A percentile compares a stretch with the other conserved stretches of the same genome.
Conservation (phyloP, 2,888 invertebrate species). For the Eristalis arbustorum region DNA sequence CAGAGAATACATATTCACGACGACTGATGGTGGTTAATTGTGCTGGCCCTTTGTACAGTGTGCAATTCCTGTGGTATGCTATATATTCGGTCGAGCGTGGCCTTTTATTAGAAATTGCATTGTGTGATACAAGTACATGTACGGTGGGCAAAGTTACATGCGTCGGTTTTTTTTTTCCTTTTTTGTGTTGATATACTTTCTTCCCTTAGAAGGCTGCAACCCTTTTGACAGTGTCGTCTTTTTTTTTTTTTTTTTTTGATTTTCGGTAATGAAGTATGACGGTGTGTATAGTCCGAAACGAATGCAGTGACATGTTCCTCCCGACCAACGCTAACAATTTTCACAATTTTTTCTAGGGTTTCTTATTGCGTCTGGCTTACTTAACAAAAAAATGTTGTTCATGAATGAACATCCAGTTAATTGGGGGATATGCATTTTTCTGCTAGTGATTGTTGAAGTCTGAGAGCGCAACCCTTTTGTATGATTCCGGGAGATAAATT, state of each 20-base stretch:
- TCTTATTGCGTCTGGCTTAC: conserved; percentile 12
- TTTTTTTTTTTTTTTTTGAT: conserved; percentile 16
- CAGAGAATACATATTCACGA: neutral
- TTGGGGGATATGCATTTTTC: conserved; percentile 21
- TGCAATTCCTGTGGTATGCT: conserved; percentile 31
- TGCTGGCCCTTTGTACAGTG: conserved; percentile 7
- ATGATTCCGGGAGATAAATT: neutral
- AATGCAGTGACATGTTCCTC: conserved; percentile 32
- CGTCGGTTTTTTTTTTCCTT: conserved; percentile 9
- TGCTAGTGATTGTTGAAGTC: neutral
- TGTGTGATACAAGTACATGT: conserved; percentile 24
- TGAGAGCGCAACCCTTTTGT: neutral
- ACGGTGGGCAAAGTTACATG: conserved; percentile 22
- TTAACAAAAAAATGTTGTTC: neutral
- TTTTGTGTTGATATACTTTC: neutral
- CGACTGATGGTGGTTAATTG: neutral
- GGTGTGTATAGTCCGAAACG: conserved; percentile 15
- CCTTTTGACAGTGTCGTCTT: conserved; percentile 26
- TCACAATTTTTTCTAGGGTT: conserved; percentile 8
- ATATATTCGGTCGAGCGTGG: conserved; percentile 31
- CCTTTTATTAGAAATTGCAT: conserved; percentile 42
- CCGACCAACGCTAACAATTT: neutral
- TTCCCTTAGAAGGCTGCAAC: conserved; percentile 20
- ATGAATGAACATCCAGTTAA: neutral
- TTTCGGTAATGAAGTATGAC: conserved; percentile 40